Conservation (phyloP, 2,888 invertebrate species). For the Pandemis cinnamomeana region DNA sequence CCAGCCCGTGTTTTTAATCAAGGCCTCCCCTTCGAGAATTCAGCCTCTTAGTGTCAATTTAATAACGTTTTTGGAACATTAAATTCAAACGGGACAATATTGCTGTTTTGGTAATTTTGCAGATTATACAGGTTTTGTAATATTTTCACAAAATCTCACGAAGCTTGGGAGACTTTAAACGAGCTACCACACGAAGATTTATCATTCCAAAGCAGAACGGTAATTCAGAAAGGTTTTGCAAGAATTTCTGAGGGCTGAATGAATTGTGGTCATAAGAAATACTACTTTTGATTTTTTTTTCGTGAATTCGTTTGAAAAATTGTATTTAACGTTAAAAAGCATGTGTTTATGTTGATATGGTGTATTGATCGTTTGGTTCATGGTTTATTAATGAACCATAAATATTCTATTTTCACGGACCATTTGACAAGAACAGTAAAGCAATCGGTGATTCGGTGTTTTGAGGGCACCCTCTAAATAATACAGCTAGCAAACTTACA, state of each 20-base stretch:
- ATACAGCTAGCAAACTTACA: not conserved
- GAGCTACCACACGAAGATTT: not conserved
- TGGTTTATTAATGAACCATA: constrained; percentile 42
- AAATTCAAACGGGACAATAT: constrained; percentile 29
- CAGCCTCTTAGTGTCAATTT: constrained; percentile 66
- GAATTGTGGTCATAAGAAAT: not conserved
- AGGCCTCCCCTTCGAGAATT: constrained; percentile 53
- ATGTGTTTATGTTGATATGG: not conserved
- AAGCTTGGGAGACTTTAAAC: not conserved
- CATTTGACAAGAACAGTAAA: constrained; percentile 56
- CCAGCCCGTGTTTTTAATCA: constrained; percentile 66
- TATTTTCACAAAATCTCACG: not conserved
- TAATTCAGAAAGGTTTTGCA: not conserved
- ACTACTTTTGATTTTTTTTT: not conserved
- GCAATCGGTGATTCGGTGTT: not conserved
- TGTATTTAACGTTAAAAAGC: not conserved
- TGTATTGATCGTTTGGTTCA: constrained; percentile 13
- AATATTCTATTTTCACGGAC: constrained; percentile 54
- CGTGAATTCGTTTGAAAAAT: not conserved
- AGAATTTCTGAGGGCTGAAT: not conserved
- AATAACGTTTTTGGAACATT: constrained; percentile 54
- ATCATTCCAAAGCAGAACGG: not conserved
- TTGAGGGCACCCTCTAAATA: constrained; percentile 3
- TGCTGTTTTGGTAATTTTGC: constrained; percentile 14
- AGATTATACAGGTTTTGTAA: not conserved